Percentiles rank a stretch among this genome's conserved stretches.
These are phyloP conservation scores for Amphiduros pacificus DNA, from an alignment of 2,888 invertebrate species.

Conservation along the genomic window DNA sequence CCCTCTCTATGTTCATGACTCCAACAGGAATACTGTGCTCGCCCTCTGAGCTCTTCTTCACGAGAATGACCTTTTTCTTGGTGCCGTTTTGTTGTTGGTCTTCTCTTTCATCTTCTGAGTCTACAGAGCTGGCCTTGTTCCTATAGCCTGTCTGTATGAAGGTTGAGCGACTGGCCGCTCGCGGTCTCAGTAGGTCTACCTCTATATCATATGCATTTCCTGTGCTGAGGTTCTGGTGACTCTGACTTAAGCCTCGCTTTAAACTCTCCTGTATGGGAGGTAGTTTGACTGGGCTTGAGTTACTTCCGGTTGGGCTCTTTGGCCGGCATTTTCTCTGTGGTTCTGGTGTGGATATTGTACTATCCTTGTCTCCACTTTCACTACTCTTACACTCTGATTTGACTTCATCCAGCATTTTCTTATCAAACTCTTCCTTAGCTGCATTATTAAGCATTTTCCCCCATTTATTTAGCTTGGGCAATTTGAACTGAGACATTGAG, in stretches of 20 bases:
- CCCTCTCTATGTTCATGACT: slow-evolving; percentile 42
- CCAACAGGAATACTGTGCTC: slow-evolving; percentile 49
- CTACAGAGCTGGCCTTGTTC: background rate
- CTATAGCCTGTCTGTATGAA: background rate
- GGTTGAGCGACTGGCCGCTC: background rate
- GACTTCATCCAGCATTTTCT: too few species aligned
- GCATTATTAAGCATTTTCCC: slow-evolving; percentile 5
- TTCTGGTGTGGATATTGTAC: too few species aligned
- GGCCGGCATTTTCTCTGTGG: too few species aligned
- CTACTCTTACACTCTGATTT: too few species aligned
- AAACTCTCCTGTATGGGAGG: slow-evolving; percentile 1
- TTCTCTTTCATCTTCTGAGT: background rate
- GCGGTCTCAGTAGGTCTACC: too few species aligned
- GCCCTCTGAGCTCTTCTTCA: slow-evolving; percentile 23
- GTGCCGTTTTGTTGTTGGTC: background rate
- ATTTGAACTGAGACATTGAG: background rate
- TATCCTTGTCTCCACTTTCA: too few species aligned
- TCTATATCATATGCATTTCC: background rate
- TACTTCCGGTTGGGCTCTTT: too few species aligned
- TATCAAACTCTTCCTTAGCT: too few species aligned
- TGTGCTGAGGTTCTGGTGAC: background rate
- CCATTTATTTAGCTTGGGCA: slow-evolving; percentile 14
- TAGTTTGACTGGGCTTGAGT: background rate
- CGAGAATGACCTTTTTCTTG: slow-evolving; percentile 7
- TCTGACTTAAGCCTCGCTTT: background rate